These are phyloP conservation scores for Cheilosia pagana DNA, from an alignment of 2,888 invertebrate genomes.

Conservation along the genomic window DNA sequence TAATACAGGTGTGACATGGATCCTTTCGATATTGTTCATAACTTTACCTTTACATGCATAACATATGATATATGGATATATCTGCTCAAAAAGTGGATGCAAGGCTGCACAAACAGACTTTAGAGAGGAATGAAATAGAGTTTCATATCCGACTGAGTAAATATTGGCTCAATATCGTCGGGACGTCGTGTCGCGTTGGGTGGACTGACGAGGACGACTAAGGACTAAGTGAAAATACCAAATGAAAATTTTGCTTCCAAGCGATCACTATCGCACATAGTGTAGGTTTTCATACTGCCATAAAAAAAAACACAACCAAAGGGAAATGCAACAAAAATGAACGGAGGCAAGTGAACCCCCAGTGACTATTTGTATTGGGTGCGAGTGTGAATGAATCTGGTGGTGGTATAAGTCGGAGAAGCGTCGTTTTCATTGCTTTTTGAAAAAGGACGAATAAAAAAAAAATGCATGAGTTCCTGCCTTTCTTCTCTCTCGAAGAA, in stretches of 20 bases:
- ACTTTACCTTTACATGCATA: too few relatives aligned
- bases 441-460: slow-evolving; percentile 10
- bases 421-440: slow-evolving; percentile 1
- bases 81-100: too few relatives aligned
- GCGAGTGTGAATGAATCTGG: slow-evolving; percentile 18
- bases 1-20: not conserved
- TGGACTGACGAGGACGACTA: slow-evolving; percentile 47
- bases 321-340: slow-evolving; percentile 17
- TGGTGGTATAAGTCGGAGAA: slow-evolving; percentile 6
- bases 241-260: slow-evolving; percentile 32
- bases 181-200: too few relatives aligned
- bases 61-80: too few relatives aligned
- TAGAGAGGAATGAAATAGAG: slow-evolving; percentile 12
- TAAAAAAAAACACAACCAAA: slow-evolving; percentile 43
- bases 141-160: slow-evolving; percentile 35
- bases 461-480: slow-evolving; percentile 17
- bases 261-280: slow-evolving; percentile 22
- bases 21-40: not conserved
- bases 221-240: slow-evolving; percentile 48
- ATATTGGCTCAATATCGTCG: slow-evolving; percentile 32
- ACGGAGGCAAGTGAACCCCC: not conserved
- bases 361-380: slow-evolving; percentile 39
- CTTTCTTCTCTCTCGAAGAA: slow-evolving; percentile 21
- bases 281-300: slow-evolving; percentile 4
- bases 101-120: too few relatives aligned